These are phyloP conservation scores for Hippocampus kuda DNA, from an alignment of 2,797 vertebrate species.

Conservation along the genomic window DNA sequence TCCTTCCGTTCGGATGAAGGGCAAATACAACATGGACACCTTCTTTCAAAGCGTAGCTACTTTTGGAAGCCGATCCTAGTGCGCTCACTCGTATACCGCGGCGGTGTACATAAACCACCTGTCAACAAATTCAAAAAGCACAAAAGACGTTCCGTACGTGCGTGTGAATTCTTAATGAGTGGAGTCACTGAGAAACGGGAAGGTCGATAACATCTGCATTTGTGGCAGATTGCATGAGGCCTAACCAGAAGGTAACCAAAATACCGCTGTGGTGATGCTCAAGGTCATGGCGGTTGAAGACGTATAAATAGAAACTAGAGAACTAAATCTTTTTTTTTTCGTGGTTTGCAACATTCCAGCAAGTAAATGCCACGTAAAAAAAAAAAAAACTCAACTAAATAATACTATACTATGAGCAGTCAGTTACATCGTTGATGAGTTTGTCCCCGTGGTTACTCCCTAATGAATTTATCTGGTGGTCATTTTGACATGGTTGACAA, in stretches of 20 bases:
- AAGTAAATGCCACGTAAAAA: neutral
- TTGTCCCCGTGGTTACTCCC: neutral
- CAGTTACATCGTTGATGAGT: neutral
- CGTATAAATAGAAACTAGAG: neutral
- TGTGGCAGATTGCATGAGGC: slow-evolving; percentile 30
- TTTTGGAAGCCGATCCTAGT: neutral
- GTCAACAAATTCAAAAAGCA: neutral
- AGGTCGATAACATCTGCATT: neutral
- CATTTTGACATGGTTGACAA: neutral
- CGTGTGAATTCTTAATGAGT: slow-evolving; percentile 3
- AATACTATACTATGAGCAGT: no score
- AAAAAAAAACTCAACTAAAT: neutral
- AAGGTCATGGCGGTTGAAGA: slow-evolving; percentile 71
- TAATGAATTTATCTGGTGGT: neutral
- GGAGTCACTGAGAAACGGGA: neutral
- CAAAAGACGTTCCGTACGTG: neutral
- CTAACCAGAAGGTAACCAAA: slow-evolving; percentile 74
- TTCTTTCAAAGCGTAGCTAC: slow-evolving; percentile 11
- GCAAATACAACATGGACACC: slow-evolving; percentile 21
- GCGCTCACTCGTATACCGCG: neutral
- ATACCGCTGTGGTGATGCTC: slow-evolving; percentile 74
- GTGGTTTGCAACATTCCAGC: no score
- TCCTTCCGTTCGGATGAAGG: slow-evolving; percentile 46
- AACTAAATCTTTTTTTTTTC: neutral
- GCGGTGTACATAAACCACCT: neutral